Conservation (phyloP, 2,113 vertebrate genomes). For the Meleagris gallopavo region DNA sequence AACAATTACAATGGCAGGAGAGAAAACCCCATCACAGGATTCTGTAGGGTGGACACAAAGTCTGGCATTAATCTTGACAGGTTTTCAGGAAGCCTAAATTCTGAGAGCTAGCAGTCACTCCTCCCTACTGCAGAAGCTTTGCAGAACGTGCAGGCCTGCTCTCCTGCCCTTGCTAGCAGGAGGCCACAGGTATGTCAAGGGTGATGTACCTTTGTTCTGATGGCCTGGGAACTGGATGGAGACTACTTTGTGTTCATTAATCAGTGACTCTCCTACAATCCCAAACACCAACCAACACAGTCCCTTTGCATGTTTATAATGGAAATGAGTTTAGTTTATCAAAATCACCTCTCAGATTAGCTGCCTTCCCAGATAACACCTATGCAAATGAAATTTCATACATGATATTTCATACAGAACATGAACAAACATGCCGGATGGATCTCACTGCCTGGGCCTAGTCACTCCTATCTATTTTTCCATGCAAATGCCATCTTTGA, state of each 20-base stretch:
- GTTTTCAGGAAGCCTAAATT: neutral
- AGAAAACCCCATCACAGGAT: neutral
- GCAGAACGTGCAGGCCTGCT: neutral
- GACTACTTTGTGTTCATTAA: neutral
- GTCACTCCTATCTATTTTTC: neutral
- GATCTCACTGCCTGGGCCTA: neutral
- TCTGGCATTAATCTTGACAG: neutral
- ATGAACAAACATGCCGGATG: neutral
- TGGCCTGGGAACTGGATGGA: neutral
- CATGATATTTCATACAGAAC: neutral
- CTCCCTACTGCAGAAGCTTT: neutral
- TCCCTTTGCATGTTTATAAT: neutral
- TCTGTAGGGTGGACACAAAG: neutral
- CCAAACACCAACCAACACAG: neutral
- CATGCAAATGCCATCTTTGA: slow-evolving; percentile 27
- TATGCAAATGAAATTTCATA: slow-evolving; percentile 19
- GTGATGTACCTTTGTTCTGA: neutral
- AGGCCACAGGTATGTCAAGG: neutral
- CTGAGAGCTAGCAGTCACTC: neutral
- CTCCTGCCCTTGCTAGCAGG: neutral
- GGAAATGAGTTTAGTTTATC: neutral
- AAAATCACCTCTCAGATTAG: neutral
- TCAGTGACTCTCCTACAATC: neutral
- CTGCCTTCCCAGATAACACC: neutral
- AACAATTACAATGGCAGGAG: fast-evolving